These are phyloP conservation scores for Mastacembelus armatus DNA, from an alignment of 2,797 vertebrate species.

Conservation along the genomic window DNA sequence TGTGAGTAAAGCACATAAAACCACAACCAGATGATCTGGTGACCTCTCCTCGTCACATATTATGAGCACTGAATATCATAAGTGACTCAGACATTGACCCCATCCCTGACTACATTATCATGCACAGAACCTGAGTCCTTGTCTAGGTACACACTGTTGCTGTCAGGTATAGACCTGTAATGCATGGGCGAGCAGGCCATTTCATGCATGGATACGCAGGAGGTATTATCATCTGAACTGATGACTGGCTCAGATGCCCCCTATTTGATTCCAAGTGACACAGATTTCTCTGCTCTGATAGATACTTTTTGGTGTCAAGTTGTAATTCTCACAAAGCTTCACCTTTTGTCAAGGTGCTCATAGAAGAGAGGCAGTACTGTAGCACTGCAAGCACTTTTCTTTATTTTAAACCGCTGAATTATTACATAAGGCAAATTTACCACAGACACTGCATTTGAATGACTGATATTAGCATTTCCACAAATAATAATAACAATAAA, in stretches of 20 bases:
- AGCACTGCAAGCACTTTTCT: neutral
- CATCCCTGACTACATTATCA: slow-evolving; percentile 58
- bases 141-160: slow-evolving; percentile 50
- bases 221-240: slow-evolving; percentile 46
- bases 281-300: slow-evolving; percentile 23
- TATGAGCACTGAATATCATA: slow-evolving; percentile 38
- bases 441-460: too few relatives aligned
- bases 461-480: too few relatives aligned
- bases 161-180: slow-evolving; percentile 40
- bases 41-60: slow-evolving; percentile 15
- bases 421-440: neutral
- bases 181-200: slow-evolving; percentile 40
- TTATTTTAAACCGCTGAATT: neutral
- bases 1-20: neutral
- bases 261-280: slow-evolving; percentile 37
- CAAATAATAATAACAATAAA: too few relatives aligned
- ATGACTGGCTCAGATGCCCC: slow-evolving; percentile 28
- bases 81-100: slow-evolving; percentile 49
- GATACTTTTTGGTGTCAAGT: slow-evolving; percentile 38
- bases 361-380: neutral
- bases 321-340: slow-evolving; percentile 20
- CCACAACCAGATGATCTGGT: neutral
- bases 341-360: neutral
- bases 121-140: slow-evolving; percentile 47
- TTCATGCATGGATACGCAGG: slow-evolving; percentile 57